These are phyloP conservation scores for Idaea dimidiata DNA, from an alignment of 2,888 invertebrate genomes.

Conservation along the genomic window DNA sequence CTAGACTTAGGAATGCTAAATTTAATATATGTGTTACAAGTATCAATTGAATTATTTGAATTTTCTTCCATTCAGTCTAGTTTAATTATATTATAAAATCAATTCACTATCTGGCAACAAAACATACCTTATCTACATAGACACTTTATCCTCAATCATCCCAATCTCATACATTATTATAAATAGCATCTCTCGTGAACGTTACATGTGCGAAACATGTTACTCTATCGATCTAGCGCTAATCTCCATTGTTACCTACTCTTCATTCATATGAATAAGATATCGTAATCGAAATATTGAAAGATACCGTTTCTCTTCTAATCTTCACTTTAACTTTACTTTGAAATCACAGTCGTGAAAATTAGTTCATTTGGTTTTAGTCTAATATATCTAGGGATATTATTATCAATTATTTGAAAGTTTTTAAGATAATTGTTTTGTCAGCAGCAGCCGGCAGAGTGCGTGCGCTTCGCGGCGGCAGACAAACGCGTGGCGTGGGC, in stretches of 20 bases:
- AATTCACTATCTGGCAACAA: neutral
- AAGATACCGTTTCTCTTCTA: neutral
- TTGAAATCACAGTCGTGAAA: no score
- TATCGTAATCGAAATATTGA: no score
- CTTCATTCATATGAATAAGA: neutral
- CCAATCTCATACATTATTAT: no score
- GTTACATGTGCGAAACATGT: neutral
- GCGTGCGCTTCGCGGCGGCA: slow-evolving; percentile 83
- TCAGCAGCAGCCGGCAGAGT: slow-evolving; percentile 88
- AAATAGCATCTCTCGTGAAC: neutral
- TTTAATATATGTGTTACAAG: neutral
- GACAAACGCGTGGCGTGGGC: slow-evolving; percentile 80
- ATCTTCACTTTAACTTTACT: neutral
- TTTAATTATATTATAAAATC: neutral
- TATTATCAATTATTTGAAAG: neutral
- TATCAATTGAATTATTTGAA: neutral
- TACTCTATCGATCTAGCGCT: neutral
- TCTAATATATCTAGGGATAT: slow-evolving; percentile 2
- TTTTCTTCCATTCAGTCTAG: neutral
- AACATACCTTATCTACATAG: neutral
- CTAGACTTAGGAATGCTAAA: neutral
- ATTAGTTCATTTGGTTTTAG: neutral
- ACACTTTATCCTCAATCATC: no score
- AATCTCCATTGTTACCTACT: no score
- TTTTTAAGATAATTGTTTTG: slow-evolving; percentile 6